Evolutionary conservation across 2,113 vertebrate genomes (phyloP).

Genomic region (Coptodon bakossiorum): DNA sequence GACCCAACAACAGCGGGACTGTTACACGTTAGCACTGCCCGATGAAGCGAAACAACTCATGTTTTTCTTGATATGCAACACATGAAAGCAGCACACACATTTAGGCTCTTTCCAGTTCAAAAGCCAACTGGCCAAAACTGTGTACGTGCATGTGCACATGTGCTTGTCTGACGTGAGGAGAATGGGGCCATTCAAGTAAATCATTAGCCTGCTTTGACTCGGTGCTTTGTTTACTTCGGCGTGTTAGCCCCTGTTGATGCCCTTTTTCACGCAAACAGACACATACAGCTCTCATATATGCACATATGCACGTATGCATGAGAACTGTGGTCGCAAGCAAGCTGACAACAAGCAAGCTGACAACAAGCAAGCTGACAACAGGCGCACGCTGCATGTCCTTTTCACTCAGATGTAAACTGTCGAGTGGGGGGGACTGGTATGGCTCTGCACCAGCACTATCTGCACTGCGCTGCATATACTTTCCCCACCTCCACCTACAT

Average conservation of each 20-base stretch:
- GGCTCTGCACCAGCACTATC: neutral
- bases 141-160: slow-evolving; percentile 1
- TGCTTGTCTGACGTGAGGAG: neutral
- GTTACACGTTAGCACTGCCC: neutral
- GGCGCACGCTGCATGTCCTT: neutral
- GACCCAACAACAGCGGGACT: slow-evolving; percentile 8
- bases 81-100: neutral
- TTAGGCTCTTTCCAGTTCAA: neutral
- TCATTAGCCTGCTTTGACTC: slow-evolving; percentile 65
- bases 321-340: neutral
- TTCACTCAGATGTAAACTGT: neutral
- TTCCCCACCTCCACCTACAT: neutral
- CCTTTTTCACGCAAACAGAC: neutral
- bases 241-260: slow-evolving; percentile 19
- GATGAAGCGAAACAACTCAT: neutral
- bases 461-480: neutral
- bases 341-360: neutral
- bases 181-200: slow-evolving; percentile 54
- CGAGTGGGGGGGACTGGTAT: neutral
- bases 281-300: neutral
- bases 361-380: slow-evolving; percentile 11
- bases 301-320: neutral
- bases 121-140: neutral
- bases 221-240: slow-evolving; percentile 49
- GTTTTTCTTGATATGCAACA: neutral